phyloP scores from a whole-genome alignment of 2,113 vertebrate genomes.

The Kryptolebias marmoratus region DNA sequence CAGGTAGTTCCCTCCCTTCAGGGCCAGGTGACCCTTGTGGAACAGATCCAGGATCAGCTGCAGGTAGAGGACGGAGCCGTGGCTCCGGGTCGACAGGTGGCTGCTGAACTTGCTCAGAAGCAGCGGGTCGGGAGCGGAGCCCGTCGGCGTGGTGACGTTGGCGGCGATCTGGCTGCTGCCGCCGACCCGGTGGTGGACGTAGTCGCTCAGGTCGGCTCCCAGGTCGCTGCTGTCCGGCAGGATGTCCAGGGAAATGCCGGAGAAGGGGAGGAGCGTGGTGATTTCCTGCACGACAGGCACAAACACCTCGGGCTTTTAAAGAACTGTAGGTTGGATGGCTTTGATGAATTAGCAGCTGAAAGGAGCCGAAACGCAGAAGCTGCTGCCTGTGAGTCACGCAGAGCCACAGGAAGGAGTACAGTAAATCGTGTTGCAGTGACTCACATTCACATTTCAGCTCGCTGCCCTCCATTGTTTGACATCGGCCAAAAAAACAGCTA shows the following conservation, averaged over 20 bases:
- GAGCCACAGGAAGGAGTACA: constrained; percentile 68
- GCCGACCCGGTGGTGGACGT: constrained; percentile 91
- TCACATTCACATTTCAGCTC: constrained; percentile 69
- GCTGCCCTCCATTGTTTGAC: constrained; percentile 50
- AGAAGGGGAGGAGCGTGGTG: constrained; percentile 86
- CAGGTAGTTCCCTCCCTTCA: constrained; percentile 96
- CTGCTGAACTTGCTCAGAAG: constrained; percentile 92
- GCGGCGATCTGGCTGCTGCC: constrained; percentile 88
- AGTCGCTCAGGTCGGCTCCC: constrained; percentile 89
- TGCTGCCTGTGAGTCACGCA: constrained; percentile 67
- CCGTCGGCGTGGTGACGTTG: constrained; percentile 92
- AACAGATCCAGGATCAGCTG: constrained; percentile 96
- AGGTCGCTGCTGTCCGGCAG: constrained; percentile 93
- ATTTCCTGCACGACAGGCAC: constrained; percentile 83
- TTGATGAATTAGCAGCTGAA: constrained; percentile 51
- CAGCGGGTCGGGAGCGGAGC: constrained; percentile 86
- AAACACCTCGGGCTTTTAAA: constrained; percentile 21
- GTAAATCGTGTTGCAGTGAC: constrained; percentile 77
- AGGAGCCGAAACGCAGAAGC: constrained; percentile 58
- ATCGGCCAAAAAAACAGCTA: constrained; percentile 49
- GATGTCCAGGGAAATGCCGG: constrained; percentile 89
- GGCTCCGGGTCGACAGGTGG: constrained; percentile 91
- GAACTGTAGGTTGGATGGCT: constrained; percentile 26
- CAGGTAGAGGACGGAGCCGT: constrained; percentile 95
- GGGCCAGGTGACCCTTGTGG: constrained; percentile 91